These are phyloP conservation scores for Tadarida brasiliensis DNA, from an alignment of 2,797 vertebrate species.

Conservation along the genomic window DNA sequence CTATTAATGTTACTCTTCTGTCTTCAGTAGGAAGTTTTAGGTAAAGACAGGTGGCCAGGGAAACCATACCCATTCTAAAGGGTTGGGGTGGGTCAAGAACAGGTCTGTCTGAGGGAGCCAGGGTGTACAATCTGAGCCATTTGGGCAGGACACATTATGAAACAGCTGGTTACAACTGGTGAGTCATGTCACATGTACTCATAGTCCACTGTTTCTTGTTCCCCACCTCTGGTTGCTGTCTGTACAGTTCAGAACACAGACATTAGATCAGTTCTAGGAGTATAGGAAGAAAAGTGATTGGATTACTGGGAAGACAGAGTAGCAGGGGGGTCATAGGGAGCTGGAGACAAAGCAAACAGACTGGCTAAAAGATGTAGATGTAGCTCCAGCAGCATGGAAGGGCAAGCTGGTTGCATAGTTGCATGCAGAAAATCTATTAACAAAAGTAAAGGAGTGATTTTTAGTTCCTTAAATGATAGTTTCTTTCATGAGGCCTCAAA, in stretches of 20 bases:
- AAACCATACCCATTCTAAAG: background rate
- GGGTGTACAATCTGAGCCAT: background rate
- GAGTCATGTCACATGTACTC: background rate
- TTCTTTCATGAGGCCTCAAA: slow-evolving; percentile 16
- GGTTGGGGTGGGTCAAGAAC: background rate
- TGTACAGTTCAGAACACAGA: background rate
- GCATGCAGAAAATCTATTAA: background rate
- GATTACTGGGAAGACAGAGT: background rate
- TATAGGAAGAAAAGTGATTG: background rate
- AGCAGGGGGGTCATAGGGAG: background rate
- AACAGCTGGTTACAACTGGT: background rate
- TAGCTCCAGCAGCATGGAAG: background rate
- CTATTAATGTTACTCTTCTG: background rate
- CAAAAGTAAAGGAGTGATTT: background rate
- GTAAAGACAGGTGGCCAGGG: background rate
- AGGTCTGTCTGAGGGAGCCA: background rate
- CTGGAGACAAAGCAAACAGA: background rate
- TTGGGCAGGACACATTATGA: background rate
- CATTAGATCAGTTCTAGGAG: background rate
- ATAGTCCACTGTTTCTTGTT: background rate
- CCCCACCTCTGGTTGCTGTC: background rate
- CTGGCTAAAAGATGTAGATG: background rate
- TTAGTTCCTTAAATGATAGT: background rate
- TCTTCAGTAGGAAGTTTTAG: slow-evolving; percentile 30
- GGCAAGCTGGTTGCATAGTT: background rate